Percentiles rank a stretch among this genome's conserved stretches.
phyloP scores from a whole-genome alignment of 2,888 invertebrate genomes.

The Caenorhabditis afra region DNA sequence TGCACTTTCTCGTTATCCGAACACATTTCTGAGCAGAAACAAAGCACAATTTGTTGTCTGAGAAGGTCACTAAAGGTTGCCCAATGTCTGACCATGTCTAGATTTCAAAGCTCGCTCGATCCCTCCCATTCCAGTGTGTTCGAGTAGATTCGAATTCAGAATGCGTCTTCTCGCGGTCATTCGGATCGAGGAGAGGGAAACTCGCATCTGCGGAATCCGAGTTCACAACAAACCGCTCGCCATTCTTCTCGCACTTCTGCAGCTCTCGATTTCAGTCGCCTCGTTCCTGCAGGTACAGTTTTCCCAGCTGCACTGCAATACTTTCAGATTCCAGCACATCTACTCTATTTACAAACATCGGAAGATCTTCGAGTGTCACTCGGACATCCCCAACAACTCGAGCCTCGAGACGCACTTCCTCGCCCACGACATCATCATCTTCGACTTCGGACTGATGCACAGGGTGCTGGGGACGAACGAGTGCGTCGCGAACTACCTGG shows the following conservation, averaged over 20 bases:
- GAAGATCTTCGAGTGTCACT: constrained; percentile 76
- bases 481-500: constrained; percentile 80
- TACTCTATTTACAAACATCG: constrained; percentile 72
- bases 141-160: background rate
- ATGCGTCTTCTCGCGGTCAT: constrained; percentile 75
- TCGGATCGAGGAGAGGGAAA: constrained; percentile 73
- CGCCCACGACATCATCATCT: constrained; percentile 80
- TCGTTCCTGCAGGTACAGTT: constrained; percentile 75
- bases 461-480: constrained; percentile 78
- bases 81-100: too few species aligned
- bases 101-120: background rate
- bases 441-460: constrained; percentile 80
- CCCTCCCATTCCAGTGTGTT: background rate
- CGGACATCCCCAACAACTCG: constrained; percentile 71
- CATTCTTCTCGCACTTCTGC: constrained; percentile 68
- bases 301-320: background rate
- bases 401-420: constrained; percentile 70
- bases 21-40: background rate
- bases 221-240: constrained; percentile 70
- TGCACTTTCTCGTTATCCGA: background rate
- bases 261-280: constrained; percentile 69
- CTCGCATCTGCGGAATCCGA: constrained; percentile 69
- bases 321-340: constrained; percentile 71
- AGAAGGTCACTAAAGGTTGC: too few species aligned
- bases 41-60: background rate